Conservation (phyloP, 2,113 vertebrate genomes). For the Coreoperca whiteheadi region DNA sequence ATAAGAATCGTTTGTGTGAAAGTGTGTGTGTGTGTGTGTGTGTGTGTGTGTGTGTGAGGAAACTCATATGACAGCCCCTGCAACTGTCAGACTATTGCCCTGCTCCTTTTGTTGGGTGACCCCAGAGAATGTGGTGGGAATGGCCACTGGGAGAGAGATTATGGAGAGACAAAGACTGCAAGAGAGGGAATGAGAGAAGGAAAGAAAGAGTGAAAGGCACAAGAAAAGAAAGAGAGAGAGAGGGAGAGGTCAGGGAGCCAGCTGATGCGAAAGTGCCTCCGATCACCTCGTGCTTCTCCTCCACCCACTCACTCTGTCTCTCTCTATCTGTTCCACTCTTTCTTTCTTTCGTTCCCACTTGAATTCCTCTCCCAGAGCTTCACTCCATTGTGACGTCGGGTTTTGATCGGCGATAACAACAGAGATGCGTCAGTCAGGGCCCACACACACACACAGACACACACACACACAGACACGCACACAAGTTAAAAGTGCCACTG, state of each 20-base stretch:
- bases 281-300: slow-evolving; percentile 79
- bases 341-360: slow-evolving; percentile 77
- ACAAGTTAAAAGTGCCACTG: slow-evolving; percentile 54
- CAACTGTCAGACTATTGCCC: slow-evolving; percentile 72
- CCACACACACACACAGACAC: slow-evolving; percentile 56
- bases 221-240: slow-evolving; percentile 49
- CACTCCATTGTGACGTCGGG: slow-evolving; percentile 72
- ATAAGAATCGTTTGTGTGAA: too few species aligned
- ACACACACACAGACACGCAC: slow-evolving; percentile 32
- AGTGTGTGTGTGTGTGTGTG: slow-evolving; percentile 17
- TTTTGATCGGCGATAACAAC: slow-evolving; percentile 76
- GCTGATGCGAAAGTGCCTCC: slow-evolving; percentile 79
- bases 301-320: slow-evolving; percentile 69
- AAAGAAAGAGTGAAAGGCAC: slow-evolving; percentile 58
- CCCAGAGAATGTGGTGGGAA: slow-evolving; percentile 80
- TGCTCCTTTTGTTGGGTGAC: slow-evolving; percentile 78
- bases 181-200: slow-evolving; percentile 60
- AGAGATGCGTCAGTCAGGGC: slow-evolving; percentile 79
- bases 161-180: slow-evolving; percentile 62
- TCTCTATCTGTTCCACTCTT: slow-evolving; percentile 73
- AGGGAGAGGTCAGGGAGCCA: slow-evolving; percentile 68
- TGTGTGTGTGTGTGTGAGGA: slow-evolving; percentile 39
- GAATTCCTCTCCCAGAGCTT: slow-evolving; percentile 82
- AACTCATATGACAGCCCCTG: slow-evolving; percentile 71
- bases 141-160: slow-evolving; percentile 75